These are phyloP conservation scores for Noctua pronuba DNA, from an alignment of 2,888 invertebrate species.

Conservation along the genomic window DNA sequence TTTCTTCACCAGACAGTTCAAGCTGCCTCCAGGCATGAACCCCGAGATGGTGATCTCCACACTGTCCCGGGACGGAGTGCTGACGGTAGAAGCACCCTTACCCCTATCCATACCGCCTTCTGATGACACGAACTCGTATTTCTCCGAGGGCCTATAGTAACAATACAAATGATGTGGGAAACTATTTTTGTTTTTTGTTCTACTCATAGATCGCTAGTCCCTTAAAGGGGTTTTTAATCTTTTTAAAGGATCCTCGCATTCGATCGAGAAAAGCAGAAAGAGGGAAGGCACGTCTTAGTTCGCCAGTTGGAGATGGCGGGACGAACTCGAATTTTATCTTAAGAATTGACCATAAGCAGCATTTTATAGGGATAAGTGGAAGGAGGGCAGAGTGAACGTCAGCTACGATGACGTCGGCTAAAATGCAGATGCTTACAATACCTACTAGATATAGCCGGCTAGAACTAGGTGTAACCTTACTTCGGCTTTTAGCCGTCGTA, in stretches of 20 bases:
- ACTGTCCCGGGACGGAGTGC: conserved; percentile 97
- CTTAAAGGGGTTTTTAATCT: no score
- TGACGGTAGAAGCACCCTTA: conserved; percentile 96
- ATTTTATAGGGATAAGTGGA: background rate
- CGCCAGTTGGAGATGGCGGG: background rate
- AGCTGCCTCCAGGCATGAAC: conserved; percentile 96
- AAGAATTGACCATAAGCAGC: background rate
- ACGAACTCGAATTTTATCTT: background rate
- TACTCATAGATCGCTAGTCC: background rate
- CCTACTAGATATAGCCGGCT: no score
- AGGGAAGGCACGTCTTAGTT: background rate
- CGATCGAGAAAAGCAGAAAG: background rate
- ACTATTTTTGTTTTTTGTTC: background rate
- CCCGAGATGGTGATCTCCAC: conserved; percentile 97
- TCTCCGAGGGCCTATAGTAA: background rate
- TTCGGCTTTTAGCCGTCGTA: no score
- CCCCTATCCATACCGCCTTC: background rate
- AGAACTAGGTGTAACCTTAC: no score
- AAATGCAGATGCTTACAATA: background rate
- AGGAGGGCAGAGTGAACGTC: background rate
- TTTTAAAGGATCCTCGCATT: no score
- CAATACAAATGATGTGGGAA: background rate
- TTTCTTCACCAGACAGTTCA: conserved; percentile 92
- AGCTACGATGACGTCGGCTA: background rate
- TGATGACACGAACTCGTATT: background rate